Evolutionary conservation across 2,797 vertebrate genomes (phyloP), one percentile per base, ranked within the genome.

Genomic region (Borostomias antarcticus): DNA sequence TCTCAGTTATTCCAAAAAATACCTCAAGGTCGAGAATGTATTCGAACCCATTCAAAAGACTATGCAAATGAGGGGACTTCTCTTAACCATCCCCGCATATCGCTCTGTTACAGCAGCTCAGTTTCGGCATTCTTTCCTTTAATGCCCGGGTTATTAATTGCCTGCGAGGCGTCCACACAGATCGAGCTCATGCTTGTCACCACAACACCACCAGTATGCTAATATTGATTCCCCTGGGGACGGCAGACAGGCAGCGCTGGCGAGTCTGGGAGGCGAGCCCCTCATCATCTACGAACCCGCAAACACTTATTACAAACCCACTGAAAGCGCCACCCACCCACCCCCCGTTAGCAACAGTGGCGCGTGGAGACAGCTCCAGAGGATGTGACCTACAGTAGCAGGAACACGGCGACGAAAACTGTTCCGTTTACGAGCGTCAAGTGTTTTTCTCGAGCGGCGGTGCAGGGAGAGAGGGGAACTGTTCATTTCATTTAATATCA

Each of bases 121-220:
- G 61, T 51, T 74, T 48, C 59, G 61, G 61, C 51, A 72, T 81
- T 70, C 81, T 75, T 84, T 79, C 74, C 68, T 70, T 76, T 75
- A 68, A 68, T 77, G 84, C 85, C 81, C 86, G 83, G 82, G 83
- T 85, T 80, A 90, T 76, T 82, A 80, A 82, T 68, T 78, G 81
- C 78, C 79, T 77, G 76, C 76, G 70, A 82, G 37, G 79, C 81
- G 73, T 73, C 79, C 84, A 80, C 71, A 70, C 56, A 65, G 72
- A 68, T 63, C 64, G 68, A 78, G 65, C 78, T 68, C 9, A 82
- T 88, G 88, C 88, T 89, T 88, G 83, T 86, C 70, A 73, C 75
- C 64, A 77, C 81, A 86, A 77, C 60, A 70, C 75, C 60, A 76
- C 74, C 70, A 75, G 80, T 77, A 29, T 70, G 84, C 78, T 86